Percentiles rank a stretch among this genome's conserved stretches.
These are phyloP conservation scores for Pollimyrus isidori DNA, from an alignment of 2,113 vertebrate genomes.

Conservation along the genomic window DNA sequence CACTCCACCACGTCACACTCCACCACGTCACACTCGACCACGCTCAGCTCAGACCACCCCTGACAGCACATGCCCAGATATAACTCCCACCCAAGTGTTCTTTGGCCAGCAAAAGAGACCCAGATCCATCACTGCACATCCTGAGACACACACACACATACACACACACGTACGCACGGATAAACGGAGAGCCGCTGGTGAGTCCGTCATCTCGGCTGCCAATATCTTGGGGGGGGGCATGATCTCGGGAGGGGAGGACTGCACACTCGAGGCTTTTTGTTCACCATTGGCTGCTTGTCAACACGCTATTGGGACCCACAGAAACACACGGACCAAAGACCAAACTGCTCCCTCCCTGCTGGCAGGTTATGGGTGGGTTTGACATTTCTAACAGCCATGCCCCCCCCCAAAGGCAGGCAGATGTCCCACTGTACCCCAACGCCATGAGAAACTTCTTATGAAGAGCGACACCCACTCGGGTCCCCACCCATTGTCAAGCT, in stretches of 20 bases:
- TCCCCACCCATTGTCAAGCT: constrained; percentile 20
- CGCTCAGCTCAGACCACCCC: neutral
- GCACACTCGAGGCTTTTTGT: neutral
- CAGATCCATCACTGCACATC: neutral
- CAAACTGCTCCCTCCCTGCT: constrained; percentile 38
- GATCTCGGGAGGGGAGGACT: neutral
- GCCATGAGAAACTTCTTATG: constrained; percentile 46
- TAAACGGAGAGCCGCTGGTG: neutral
- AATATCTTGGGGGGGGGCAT: neutral
- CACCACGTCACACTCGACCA: neutral
- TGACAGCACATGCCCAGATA: neutral
- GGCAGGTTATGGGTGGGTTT: constrained; percentile 30
- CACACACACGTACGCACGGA: neutral
- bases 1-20: no score
- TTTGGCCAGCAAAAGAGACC: neutral
- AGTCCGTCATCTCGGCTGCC: neutral
- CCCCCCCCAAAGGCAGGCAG: constrained; percentile 34
- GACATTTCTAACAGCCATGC: neutral
- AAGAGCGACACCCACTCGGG: constrained; percentile 49
- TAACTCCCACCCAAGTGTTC: neutral
- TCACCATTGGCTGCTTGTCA: neutral
- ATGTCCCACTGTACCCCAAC: constrained; percentile 34
- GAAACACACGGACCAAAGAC: constrained; percentile 19
- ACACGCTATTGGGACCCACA: neutral
- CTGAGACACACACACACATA: neutral